phyloP scores from a whole-genome alignment of 2,888 invertebrate species.

The Belgica antarctica region DNA sequence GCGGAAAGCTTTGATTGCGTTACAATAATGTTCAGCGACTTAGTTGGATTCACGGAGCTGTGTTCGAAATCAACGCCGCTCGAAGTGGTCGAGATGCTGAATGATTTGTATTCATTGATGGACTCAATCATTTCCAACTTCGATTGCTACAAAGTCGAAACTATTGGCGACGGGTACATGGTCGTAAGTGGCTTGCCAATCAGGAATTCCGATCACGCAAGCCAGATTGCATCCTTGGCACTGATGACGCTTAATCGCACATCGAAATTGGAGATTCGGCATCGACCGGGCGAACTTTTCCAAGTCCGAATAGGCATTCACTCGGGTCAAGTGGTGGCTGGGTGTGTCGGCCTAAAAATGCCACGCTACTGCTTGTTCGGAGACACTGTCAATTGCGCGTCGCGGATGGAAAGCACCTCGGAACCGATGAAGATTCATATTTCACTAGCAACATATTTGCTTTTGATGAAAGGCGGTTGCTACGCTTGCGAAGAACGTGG shows the following conservation, averaged over 20 bases:
- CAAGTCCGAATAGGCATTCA: slow-evolving; percentile 72
- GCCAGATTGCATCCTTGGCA: slow-evolving; percentile 76
- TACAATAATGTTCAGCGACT: slow-evolving; percentile 81
- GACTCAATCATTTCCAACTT: slow-evolving; percentile 84
- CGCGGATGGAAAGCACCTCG: slow-evolving; percentile 76
- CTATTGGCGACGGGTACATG: slow-evolving; percentile 63
- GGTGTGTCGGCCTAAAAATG: slow-evolving; percentile 67
- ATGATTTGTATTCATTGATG: slow-evolving; percentile 84
- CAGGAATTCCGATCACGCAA: slow-evolving; percentile 72
- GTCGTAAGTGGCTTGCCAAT: slow-evolving; percentile 76
- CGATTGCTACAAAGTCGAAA: slow-evolving; percentile 76
- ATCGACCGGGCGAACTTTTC: slow-evolving; percentile 66
- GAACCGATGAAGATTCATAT: slow-evolving; percentile 74
- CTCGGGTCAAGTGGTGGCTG: slow-evolving; percentile 74
- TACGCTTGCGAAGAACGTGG: slow-evolving; percentile 73
- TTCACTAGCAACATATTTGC: slow-evolving; percentile 66
- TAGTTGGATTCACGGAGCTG: slow-evolving; percentile 78
- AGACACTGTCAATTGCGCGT: slow-evolving; percentile 79
- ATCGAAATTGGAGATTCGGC: slow-evolving; percentile 66
- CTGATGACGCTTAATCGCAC: slow-evolving; percentile 70
- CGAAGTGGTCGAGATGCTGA: slow-evolving; percentile 81
- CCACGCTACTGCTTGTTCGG: slow-evolving; percentile 81
- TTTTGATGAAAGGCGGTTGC: slow-evolving; percentile 69
- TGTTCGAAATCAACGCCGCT: slow-evolving; percentile 77
- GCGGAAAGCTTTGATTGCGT: slow-evolving; percentile 80